Evolutionary conservation across 2,888 invertebrate genomes (phyloP), one percentile per base, ranked within the genome.

Genomic region (Pseudococcus jackbeardsleyi): DNA sequence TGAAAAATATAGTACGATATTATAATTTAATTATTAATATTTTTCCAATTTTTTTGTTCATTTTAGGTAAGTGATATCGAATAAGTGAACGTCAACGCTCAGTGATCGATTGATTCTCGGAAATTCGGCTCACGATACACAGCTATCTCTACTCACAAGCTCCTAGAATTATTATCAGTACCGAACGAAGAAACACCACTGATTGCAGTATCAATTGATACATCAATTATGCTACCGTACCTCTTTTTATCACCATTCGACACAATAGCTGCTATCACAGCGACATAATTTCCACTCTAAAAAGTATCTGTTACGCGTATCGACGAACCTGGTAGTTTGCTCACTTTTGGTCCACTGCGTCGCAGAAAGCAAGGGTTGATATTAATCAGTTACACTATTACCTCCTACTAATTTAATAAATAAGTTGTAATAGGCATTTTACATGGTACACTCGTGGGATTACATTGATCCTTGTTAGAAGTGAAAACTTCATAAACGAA

Each of bases 401-500:
- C 79, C 79, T 82, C 79, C 79, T 82, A 82, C 79, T 82, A 82
- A 82, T 82, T 82, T 82, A 82, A 82, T 82, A 82, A 82, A 82
- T 82, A 82, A 82, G 79, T 82, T 82, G 79, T 82, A 82, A 82
- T 82, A 46, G 79, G 46, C 79, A 82, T 82, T 82, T 82, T 82
- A 82, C 79, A 82, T 46, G 79, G 79, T 82, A 82, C 46, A 19
- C 79, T 33, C 79, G 79, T 82, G 79, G 79, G 79, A 82, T 82
- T 82, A 82, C 79, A 82, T 82, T 82, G 79, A 82, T 82, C 79
- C 79, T 46, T 46, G 79, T 82, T 82, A 82, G 46, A 82, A 82
- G 79, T 82, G 79, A 82, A 82, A 82, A 82, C 79, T 82, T 82
- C 79, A 82, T 82, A 82, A 82, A 82, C 33, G 82, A 88, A 88